Evolutionary conservation across 2,113 vertebrate species (phyloP), one percentile per base, ranked within the genome.

Genomic region (Cephalopterus ornatus): DNA sequence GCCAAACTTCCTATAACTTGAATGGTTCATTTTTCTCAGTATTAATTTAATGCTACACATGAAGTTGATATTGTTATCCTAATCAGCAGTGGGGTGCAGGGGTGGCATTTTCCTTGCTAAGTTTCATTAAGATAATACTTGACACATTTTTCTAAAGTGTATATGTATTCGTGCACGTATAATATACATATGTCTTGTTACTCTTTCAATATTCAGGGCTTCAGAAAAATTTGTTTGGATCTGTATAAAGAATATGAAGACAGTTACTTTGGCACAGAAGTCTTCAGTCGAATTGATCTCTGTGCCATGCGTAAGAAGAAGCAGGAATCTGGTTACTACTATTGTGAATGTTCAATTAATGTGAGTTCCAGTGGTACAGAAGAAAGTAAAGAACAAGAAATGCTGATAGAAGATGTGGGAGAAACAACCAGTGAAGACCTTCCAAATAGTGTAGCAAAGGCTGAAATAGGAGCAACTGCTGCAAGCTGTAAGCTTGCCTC

Each of bases 281-380:
- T 94, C 52, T 88, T 98, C 32, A 79, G 44, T 35, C 88, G 53
- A 61, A 93, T 94, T 76, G 97, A 97, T 83, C 97, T 98, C 32
- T 98, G 97, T 28, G 96, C 97, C 49, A 97, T 97, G 97, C 95
- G 46, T 28, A 97, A 97, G 75, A 96, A 97, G 85, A 92, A 96
- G 63, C 96, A 97, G 56, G 63, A 94, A 53, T 97, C 97, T 92
- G 96, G 92, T 35, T 97, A 92, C n/a, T 95, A 96, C 47, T 65
- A 89, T 2, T 97, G 94, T 4, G 97, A 97, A 58, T 94, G 76
- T 23, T 97, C 94, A 41, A 91, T 95, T 50, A 30, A 61, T 5
- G 62, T 97, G 91, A 53, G 44, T 19, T 61, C 61, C 12, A 6
- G 12, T 1, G 23, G 14, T 37, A 56, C 4, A 9, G 74, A 92